Base-by-base conservation (phyloP, 2,888 invertebrate species). In the Lycia hirtaria region DNA sequence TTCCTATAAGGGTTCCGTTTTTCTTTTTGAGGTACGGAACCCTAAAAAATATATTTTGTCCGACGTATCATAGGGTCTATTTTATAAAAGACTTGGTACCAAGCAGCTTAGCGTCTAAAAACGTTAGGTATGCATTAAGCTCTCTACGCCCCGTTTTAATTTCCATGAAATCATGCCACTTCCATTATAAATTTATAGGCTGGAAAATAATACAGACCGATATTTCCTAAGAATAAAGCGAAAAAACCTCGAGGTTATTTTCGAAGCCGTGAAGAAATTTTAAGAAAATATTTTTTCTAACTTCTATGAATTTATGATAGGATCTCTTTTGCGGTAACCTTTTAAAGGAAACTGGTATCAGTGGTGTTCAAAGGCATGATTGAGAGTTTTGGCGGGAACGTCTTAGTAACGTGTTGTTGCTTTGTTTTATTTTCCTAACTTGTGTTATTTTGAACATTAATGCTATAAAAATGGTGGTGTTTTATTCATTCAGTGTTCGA, bases 301-400 rank as follows among this genome's bases (percentile, higher is more conserved):
- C 45, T 56, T 56, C 41, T 40, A 51, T 41, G 47, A 56, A 40
- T 50, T 56, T 45, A 41, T 51, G 51, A 51, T 51, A 40, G 30
- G 22, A 56, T 40, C 14, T 51, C 12, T 30, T 56, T 49, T 56
- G 33, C 20, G 26, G 44, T 24, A 35, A 22, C 44, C 33, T 40
- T 47, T 17, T 7, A 24, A 54, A 32, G 22, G 22, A 40, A 48
- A 26, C 3, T 12, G 38, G n/a, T 54, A 38, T 48, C 30, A 33
- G 10, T 30, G 22, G 41, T 24, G 22, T 45, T 15, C 45, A 40
- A 38, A 41, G 37, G 20, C n/a, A 37, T 3, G 20, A 51, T 17
- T 40, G 12, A n/a, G n/a, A n/a, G n/a, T n/a, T n/a, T n/a, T n/a
- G n/a, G n/a, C n/a, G n/a, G n/a, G n/a, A n/a, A n/a, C n/a, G n/a